Evolutionary conservation across 2,797 vertebrate genomes (phyloP).

Genomic region (Rhinichthys osculus): DNA sequence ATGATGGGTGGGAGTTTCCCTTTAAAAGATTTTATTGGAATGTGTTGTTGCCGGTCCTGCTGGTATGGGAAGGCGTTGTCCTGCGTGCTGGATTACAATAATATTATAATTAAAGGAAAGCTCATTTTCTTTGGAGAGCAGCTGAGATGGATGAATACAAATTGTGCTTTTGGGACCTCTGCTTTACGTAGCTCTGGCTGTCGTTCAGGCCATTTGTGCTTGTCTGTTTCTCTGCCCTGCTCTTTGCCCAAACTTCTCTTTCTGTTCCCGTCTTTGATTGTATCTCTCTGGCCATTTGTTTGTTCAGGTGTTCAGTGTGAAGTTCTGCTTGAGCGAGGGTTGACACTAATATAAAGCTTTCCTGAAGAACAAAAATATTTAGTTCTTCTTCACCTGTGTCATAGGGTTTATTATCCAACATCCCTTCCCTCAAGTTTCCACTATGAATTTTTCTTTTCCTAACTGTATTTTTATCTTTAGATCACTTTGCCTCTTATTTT

Average conservation of each 20-base stretch:
- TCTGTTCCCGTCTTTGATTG: constrained; percentile 32
- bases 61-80: constrained; percentile 46
- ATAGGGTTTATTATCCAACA: constrained; percentile 5
- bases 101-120: constrained; percentile 52
- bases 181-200: constrained; percentile 31
- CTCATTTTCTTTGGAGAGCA: constrained; percentile 45
- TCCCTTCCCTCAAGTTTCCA: neutral
- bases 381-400: constrained; percentile 33
- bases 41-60: constrained; percentile 45
- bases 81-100: constrained; percentile 42
- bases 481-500: neutral
- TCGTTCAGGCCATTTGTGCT: constrained; percentile 3
- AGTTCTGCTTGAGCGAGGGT: constrained; percentile 57
- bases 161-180: constrained; percentile 11
- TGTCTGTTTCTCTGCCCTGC: constrained; percentile 7
- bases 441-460: neutral
- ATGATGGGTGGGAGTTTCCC: constrained; percentile 30
- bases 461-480: neutral
- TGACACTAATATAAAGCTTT: constrained; percentile 65
- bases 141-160: constrained; percentile 33
- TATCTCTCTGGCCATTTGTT: constrained; percentile 57
- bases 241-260: constrained; percentile 8
- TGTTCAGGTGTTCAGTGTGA: constrained; percentile 68
- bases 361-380: constrained; percentile 64
- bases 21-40: constrained; percentile 55